These are phyloP conservation scores for Oceanodroma tethys DNA, from an alignment of 2,113 vertebrate genomes.

Conservation along the genomic window DNA sequence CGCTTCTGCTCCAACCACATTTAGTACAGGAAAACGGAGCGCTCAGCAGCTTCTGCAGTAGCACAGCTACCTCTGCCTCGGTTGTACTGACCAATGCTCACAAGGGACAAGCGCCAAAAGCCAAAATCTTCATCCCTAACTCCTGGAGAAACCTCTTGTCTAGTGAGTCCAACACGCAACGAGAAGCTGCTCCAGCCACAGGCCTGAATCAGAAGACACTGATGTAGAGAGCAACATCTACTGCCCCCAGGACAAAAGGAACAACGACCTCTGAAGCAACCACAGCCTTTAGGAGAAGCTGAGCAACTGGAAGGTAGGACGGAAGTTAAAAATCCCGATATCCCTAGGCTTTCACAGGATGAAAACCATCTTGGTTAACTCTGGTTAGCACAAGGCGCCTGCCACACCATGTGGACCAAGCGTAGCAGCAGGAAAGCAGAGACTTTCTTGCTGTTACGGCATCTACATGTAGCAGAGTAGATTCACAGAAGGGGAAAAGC, in stretches of 20 bases:
- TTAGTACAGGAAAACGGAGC: background rate
- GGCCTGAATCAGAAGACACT: background rate
- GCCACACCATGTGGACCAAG: fast-evolving
- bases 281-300: background rate
- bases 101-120: background rate
- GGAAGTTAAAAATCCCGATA: background rate
- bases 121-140: background rate
- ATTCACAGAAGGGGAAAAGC: background rate
- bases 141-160: background rate
- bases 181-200: background rate
- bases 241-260: background rate
- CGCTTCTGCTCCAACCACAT: fast-evolving
- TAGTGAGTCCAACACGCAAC: fast-evolving
- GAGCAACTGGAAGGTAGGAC: background rate
- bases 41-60: background rate
- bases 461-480: fast-evolving
- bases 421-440: background rate
- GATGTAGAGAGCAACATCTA: background rate
- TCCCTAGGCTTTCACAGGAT: background rate
- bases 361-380: background rate
- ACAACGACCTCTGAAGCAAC: background rate
- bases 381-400: background rate
- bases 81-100: background rate
- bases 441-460: background rate
- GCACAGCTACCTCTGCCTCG: background rate